Evolutionary conservation across 1,140 invertebrate species (phyloP), one percentile per base, ranked within the genome.

Genomic region (Stenopsyche tienmushanensis): DNA sequence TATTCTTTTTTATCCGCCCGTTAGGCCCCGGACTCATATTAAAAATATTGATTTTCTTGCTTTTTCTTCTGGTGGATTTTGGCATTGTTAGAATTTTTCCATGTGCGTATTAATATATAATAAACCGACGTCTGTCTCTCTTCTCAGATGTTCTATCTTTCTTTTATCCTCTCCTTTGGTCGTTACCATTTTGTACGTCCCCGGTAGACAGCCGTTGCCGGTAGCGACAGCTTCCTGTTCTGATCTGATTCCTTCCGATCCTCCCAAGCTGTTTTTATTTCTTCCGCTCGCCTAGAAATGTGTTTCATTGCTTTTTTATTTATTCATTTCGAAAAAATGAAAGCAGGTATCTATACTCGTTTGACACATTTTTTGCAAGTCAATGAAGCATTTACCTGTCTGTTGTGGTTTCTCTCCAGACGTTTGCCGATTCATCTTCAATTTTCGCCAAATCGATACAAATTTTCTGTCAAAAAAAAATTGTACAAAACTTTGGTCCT

Each of bases 161-260:
- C 34, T 39, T 39, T n/a, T n/a, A n/a, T n/a, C n/a, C 18, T 15
- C 18, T 47, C 44, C 5, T 13, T 18, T 15, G 44, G 18, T 18
- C 17, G 44, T 47, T 47, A 18, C 44, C 44, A 15, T 47, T n/a
- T 47, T 20, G 10, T 47, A 7, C 10, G 44, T 7, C 10, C 44
- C 44, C 44, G 29, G 5, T 15, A 15, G 44, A 47, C 44, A 47
- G 44, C 8, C 44, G 44, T 47, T 47, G 18, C 44, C 44, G 44
- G 18, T 47, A 47, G 44, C 44, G 44, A 47, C 44, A 47, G 44
- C 44, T 47, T 47, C 44, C 44, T 47, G 44, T 15, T 47, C 44
- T 47, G 44, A 47, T 47, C 44, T 47, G 44, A 47, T 47, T 47
- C 44, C 18, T 47, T 47, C 44, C 44, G 44, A 47, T 47, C 44